Conservation (phyloP, 2,797 vertebrate species). For the Tauraco hartlaubi region DNA sequence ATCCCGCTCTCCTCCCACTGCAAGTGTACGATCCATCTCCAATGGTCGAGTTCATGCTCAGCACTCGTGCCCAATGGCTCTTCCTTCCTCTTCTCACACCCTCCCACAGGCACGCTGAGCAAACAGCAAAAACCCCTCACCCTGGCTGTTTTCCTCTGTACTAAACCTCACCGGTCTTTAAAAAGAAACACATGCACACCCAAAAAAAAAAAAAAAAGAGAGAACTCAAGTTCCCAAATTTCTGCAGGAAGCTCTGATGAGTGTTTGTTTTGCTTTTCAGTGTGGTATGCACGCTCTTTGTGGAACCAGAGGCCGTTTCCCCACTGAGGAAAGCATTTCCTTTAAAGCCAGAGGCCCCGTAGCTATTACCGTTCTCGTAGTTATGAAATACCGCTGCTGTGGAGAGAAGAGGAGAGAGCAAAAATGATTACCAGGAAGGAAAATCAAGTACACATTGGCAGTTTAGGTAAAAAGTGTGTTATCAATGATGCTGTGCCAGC, state of each 20-base stretch:
- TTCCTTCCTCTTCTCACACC: slow-evolving; percentile 5
- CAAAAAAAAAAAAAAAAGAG: neutral
- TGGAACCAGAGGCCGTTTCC: slow-evolving; percentile 31
- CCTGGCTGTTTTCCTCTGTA: neutral
- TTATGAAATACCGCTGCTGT: neutral
- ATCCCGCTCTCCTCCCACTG: neutral
- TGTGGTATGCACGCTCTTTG: neutral
- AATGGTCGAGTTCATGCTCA: neutral
- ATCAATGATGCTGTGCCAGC: neutral
- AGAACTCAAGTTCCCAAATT: neutral
- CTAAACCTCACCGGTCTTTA: neutral
- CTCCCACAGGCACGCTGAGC: neutral
- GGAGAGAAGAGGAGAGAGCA: neutral
- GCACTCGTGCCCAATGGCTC: neutral
- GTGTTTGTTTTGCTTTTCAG: slow-evolving; percentile 2
- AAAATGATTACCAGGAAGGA: neutral
- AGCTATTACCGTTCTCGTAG: neutral
- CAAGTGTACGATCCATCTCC: neutral
- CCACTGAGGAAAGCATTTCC: neutral
- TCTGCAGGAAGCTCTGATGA: neutral
- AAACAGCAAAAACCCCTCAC: neutral
- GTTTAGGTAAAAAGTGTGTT: neutral
- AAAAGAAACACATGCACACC: neutral
- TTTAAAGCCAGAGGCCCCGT: neutral
- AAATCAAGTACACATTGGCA: neutral